phyloP scores from a whole-genome alignment of 2,797 vertebrate species.

The Myotis myotis region DNA sequence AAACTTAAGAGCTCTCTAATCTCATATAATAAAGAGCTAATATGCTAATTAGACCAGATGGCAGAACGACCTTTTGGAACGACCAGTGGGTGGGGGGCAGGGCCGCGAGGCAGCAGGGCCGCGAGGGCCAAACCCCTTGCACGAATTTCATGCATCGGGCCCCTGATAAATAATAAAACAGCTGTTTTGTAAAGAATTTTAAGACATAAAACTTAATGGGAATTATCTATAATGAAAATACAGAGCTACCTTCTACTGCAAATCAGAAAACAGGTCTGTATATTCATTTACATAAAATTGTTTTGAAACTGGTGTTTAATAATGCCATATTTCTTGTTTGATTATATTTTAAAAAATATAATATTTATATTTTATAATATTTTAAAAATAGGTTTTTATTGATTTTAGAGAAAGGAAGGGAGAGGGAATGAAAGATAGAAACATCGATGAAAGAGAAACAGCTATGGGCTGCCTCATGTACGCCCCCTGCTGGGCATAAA shows the following conservation, averaged over 20 bases:
- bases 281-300: neutral
- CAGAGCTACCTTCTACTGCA: neutral
- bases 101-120: too few relatives aligned
- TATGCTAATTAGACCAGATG: too few relatives aligned
- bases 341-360: neutral
- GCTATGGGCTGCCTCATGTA: too few relatives aligned
- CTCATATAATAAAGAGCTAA: too few relatives aligned
- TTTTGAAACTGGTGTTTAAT: neutral
- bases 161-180: neutral
- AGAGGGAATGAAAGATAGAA: too few relatives aligned
- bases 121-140: too few relatives aligned
- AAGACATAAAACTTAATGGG: neutral
- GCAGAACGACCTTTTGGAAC: rapidly evolving
- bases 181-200: neutral
- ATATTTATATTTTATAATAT: neutral
- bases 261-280: neutral
- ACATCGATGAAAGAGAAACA: too few relatives aligned
- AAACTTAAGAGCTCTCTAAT: neutral
- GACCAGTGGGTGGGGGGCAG: too few relatives aligned
- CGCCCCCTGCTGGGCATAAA: too few relatives aligned
- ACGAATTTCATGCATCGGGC: too few relatives aligned
- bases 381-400: too few relatives aligned
- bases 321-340: neutral
- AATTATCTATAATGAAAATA: neutral
- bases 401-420: too few relatives aligned